Conservation (phyloP, 2,113 vertebrate species). For the Arenaria interpres region DNA sequence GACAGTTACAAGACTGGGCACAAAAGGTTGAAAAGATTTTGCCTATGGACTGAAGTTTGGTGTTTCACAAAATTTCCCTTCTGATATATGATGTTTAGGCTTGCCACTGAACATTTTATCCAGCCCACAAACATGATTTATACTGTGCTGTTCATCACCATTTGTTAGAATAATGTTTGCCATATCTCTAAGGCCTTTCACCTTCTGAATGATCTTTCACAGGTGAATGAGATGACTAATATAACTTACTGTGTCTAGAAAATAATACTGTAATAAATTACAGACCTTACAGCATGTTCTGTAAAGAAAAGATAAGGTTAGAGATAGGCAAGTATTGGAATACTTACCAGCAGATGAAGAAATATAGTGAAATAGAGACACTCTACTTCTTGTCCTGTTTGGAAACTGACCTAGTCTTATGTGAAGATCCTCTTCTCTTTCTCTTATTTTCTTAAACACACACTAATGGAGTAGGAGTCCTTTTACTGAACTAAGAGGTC, state of each 20-base stretch:
- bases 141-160: slow-evolving; percentile 36
- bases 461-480: not conserved
- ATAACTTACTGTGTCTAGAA: slow-evolving; percentile 45
- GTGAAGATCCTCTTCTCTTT: not conserved
- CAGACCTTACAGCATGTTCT: not conserved
- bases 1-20: not conserved
- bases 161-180: slow-evolving; percentile 54
- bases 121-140: slow-evolving; percentile 63
- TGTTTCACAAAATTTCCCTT: slow-evolving; percentile 50
- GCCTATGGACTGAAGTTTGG: slow-evolving; percentile 16
- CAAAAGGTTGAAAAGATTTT: slow-evolving; percentile 37
- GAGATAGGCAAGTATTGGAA: not conserved
- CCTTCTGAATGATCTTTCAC: slow-evolving; percentile 66
- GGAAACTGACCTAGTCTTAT: not conserved
- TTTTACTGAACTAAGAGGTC: not conserved
- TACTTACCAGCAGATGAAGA: not conserved
- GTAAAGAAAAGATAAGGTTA: slow-evolving; percentile 3
- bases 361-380: not conserved
- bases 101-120: slow-evolving; percentile 33
- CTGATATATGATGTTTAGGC: slow-evolving; percentile 61
- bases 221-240: slow-evolving; percentile 58
- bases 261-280: slow-evolving; percentile 64
- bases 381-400: rapidly evolving
- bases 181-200: slow-evolving; percentile 54
- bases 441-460: not conserved